phyloP scores from a whole-genome alignment of 1,140 invertebrate species.

The Vollenhovia emeryi region DNA sequence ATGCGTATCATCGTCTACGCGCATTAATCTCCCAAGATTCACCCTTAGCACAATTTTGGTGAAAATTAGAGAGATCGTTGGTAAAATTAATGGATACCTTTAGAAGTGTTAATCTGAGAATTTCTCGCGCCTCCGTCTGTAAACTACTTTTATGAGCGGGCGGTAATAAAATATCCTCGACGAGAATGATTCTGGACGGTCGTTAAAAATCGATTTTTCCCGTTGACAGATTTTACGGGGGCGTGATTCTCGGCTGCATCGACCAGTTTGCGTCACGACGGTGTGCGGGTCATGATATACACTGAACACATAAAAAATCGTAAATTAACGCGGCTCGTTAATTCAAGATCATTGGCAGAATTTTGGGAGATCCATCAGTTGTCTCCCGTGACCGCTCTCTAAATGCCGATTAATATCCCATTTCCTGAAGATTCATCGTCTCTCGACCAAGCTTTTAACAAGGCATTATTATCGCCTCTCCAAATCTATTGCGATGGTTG shows the following conservation, averaged over 20 bases:
- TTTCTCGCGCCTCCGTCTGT: neutral
- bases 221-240: constrained; percentile 52
- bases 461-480: neutral
- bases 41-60: neutral
- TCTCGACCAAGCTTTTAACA: constrained; percentile 48
- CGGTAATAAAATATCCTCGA: constrained; percentile 16
- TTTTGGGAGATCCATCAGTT: neutral
- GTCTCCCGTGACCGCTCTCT: neutral
- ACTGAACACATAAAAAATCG: constrained; percentile 43
- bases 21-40: neutral
- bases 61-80: constrained; percentile 1
- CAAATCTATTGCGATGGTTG: neutral
- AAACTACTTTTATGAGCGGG: constrained; percentile 6
- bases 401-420: constrained; percentile 3
- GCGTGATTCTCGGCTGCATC: neutral
- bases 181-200: neutral
- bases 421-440: constrained; percentile 1
- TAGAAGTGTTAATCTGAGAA: neutral
- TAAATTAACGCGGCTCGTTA: constrained; percentile 60
- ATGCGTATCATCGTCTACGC: too few relatives aligned
- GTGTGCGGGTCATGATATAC: constrained; percentile 1
- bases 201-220: constrained; percentile 61
- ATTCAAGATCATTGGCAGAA: neutral
- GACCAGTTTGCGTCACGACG: neutral
- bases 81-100: neutral